These are phyloP conservation scores for Scrobipalpa costella DNA, from an alignment of 2,888 invertebrate species.

Conservation along the genomic window DNA sequence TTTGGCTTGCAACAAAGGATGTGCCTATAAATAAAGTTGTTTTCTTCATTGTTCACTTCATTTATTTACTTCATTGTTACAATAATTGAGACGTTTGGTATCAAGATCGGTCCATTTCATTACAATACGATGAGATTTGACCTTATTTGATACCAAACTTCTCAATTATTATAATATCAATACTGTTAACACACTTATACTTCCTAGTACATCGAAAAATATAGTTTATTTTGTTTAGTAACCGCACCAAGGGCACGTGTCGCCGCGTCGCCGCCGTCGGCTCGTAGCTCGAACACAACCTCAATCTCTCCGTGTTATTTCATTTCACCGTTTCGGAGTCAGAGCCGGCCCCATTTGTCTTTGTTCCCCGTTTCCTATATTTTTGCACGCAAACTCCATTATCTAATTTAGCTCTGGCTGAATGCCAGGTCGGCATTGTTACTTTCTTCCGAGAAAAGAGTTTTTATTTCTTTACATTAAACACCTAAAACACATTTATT, in stretches of 20 bases:
- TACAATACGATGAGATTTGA: too few species aligned
- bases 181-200: too few species aligned
- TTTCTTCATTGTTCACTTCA: too few species aligned
- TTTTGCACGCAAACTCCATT: conserved; percentile 82
- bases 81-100: too few species aligned
- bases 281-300: conserved; percentile 49
- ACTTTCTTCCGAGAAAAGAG: conserved; percentile 71
- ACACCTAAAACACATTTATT: conserved; percentile 69
- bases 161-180: too few species aligned
- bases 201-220: background rate
- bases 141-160: too few species aligned
- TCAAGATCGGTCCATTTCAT: too few species aligned
- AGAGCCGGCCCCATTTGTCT: conserved; percentile 78
- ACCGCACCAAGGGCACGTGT: conserved; percentile 52
- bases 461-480: conserved; percentile 73
- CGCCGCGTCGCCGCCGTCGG: conserved; percentile 42
- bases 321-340: conserved; percentile 73
- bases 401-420: conserved; percentile 81
- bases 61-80: too few species aligned
- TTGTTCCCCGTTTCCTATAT: conserved; percentile 81
- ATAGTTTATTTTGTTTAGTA: background rate
- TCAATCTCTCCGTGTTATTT: conserved; percentile 71
- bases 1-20: too few species aligned
- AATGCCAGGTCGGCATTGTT: conserved; percentile 77
- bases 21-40: too few species aligned